Evolutionary conservation across 2,113 vertebrate species (phyloP), one percentile per base, ranked within the genome.

Genomic region (Syngnathus typhle): DNA sequence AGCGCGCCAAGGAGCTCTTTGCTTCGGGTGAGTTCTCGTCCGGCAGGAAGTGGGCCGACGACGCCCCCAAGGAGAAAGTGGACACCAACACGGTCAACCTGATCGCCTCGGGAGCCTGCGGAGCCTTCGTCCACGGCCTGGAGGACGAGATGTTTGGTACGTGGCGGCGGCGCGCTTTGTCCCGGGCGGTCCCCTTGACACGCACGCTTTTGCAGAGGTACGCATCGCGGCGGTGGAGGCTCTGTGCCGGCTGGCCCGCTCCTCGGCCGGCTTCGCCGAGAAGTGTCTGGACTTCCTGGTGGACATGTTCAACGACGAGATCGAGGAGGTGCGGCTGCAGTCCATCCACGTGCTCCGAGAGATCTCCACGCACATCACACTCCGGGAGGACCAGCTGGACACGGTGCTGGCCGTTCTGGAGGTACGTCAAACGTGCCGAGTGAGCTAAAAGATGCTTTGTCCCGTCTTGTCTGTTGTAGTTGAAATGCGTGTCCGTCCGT

Each of bases 271-370:
- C 64, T 99, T 98, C 23, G 97, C 96, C 0, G 96, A 96, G 72
- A 99, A 99, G 21, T 99, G 96, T 76, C 92, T 99, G 73, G 97
- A 99, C 86, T 99, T 99, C 68, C 87, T 99, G 79, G 97, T 99
- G 0, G 97, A 99, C 87, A 99, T 99, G 97, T 99, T 99, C 52
- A 99, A 99, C 0, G 97, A 99, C 1, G 97, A 99, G 74, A 99
- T 99, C 0, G 96, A 99, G 81, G 97, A 99, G 77, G 97, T 99
- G 52, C 88, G 96, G 6, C 82, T 99, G 62, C 95, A 98, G 86
- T 99, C 97, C 2, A 99, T 99, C 86, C 97, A 98, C 44, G 95
- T 94, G 1, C 92, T 99, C 89, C 91, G 96, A 27, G 93, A 97
- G 65, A 98, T 99, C 78, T 98, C 95, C 32, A 92, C 93, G 54